These are phyloP conservation scores for Tetraneura akinire DNA, from an alignment of 1,140 invertebrate genomes.

Conservation along the genomic window DNA sequence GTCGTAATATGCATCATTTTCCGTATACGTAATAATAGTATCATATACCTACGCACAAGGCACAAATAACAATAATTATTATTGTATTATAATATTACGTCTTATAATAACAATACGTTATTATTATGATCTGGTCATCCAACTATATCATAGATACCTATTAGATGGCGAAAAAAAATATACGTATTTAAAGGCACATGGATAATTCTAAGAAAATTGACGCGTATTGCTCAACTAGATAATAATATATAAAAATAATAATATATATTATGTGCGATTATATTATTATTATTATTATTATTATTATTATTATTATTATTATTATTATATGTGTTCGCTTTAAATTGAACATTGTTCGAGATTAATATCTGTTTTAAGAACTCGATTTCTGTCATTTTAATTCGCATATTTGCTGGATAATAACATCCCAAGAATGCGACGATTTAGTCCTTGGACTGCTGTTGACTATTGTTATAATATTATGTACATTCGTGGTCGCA, in stretches of 20 bases:
- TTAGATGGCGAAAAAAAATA: background rate
- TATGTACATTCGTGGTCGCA: background rate
- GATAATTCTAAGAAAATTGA: background rate
- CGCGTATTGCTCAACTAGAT: slow-evolving; percentile 5
- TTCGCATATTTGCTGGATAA: background rate
- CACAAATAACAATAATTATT: no score
- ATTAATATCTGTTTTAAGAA: slow-evolving; percentile 6
- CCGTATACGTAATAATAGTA: no score
- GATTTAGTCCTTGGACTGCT: slow-evolving; percentile 14
- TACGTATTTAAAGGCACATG: background rate
- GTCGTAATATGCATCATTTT: no score
- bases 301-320: no score
- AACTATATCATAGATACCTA: background rate
- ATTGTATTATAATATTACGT: no score
- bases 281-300: no score
- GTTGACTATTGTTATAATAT: no score
- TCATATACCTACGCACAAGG: no score
- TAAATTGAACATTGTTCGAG: background rate
- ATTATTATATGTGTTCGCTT: background rate
- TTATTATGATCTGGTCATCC: background rate
- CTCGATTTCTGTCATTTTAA: background rate
- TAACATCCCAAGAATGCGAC: background rate
- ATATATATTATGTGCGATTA: no score
- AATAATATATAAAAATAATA: background rate
- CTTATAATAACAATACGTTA: no score